Evolutionary conservation across 1,140 invertebrate species (phyloP).

Genomic region (Leptopilina clavipes): DNA sequence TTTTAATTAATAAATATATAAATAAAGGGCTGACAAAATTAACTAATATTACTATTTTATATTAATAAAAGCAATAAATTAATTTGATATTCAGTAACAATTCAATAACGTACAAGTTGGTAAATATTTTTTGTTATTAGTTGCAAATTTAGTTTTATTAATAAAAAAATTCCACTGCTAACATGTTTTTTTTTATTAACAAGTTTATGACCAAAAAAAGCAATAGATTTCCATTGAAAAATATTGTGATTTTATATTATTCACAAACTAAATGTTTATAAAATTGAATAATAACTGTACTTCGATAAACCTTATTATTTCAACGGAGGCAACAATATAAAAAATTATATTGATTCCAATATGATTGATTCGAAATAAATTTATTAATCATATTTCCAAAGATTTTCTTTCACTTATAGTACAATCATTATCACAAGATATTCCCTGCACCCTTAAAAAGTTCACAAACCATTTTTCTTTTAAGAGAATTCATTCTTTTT

Average conservation of each 20-base stretch:
- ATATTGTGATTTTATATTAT: not conserved
- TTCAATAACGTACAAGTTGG: too few species aligned
- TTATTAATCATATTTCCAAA: conserved; percentile 13
- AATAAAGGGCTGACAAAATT: not conserved
- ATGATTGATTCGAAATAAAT: conserved; percentile 34
- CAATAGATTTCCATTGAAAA: not conserved
- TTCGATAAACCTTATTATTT: not conserved
- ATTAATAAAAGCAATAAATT: not conserved
- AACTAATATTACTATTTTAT: not conserved
- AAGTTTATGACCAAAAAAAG: too few species aligned
- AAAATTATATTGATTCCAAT: conserved; percentile 25
- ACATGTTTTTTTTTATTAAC: too few species aligned
- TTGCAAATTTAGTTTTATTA: too few species aligned
- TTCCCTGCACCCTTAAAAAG: not conserved
- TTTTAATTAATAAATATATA: not conserved
- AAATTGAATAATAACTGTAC: not conserved
- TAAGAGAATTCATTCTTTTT: not conserved
- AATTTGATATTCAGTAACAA: not conserved
- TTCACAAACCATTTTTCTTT: not conserved
- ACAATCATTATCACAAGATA: conserved; percentile 14
- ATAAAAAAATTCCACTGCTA: too few species aligned
- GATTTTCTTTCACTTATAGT: not conserved
- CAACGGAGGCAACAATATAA: not conserved
- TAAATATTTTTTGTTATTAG: too few species aligned
- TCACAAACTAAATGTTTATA: not conserved